A percentile compares a stretch with the other conserved stretches of the same genome.
phyloP scores from a whole-genome alignment of 2,797 vertebrate genomes.

The Falco berigora region DNA sequence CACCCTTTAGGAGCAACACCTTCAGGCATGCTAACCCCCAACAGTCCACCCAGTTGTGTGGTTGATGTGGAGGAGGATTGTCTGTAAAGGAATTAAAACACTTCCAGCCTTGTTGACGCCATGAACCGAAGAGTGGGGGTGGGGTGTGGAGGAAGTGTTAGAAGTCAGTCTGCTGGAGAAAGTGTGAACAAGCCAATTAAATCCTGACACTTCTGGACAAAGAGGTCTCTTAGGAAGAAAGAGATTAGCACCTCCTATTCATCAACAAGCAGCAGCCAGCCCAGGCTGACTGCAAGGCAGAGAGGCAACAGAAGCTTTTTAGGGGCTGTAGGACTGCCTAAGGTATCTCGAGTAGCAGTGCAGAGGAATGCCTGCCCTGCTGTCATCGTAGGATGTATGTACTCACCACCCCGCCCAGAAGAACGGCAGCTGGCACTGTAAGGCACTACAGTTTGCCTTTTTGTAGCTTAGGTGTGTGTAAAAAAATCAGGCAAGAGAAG shows the following conservation, averaged over 20 bases:
- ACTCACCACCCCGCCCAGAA: background rate
- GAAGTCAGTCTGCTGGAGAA: slow-evolving; percentile 29
- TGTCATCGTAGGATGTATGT: background rate
- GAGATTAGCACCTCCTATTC: slow-evolving; percentile 55
- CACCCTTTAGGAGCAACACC: background rate
- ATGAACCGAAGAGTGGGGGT: background rate
- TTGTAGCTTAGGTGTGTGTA: background rate
- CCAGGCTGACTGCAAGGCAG: background rate
- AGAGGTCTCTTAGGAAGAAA: slow-evolving; percentile 46
- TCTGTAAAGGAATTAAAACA: slow-evolving; percentile 8
- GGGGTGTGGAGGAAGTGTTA: slow-evolving; percentile 18
- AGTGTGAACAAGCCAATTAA: slow-evolving; percentile 66
- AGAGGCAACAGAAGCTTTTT: background rate
- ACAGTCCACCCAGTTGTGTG: background rate
- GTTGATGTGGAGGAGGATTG: background rate
- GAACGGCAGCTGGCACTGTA: background rate
- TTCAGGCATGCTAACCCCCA: background rate
- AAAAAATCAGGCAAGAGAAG: background rate
- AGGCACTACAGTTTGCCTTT: background rate
- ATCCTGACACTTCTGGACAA: slow-evolving; percentile 48
- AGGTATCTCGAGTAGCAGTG: background rate
- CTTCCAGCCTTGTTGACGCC: slow-evolving; percentile 24
- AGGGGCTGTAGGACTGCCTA: background rate
- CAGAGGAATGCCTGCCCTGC: background rate
- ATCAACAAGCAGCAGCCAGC: background rate